Evolutionary conservation across 2,113 vertebrate species (phyloP).

Genomic region (Candoia aspera): DNA sequence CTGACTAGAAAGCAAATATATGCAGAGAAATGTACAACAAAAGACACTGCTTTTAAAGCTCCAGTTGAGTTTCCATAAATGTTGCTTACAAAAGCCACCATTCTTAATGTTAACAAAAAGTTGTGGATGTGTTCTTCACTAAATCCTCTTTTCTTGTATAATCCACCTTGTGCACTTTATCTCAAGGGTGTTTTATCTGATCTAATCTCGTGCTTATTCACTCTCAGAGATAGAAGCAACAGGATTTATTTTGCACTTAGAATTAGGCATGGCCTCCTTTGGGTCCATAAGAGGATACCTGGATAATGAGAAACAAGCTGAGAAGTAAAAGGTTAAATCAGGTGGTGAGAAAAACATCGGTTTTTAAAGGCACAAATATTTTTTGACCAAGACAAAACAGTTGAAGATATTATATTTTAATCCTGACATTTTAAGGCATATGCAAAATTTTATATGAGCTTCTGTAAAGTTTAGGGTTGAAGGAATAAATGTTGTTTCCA

Average conservation of each 20-base stretch:
- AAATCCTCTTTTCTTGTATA: slow-evolving; percentile 99
- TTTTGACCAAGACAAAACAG: slow-evolving; percentile 59
- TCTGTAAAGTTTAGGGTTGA: slow-evolving; percentile 16
- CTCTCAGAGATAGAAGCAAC: slow-evolving; percentile 82
- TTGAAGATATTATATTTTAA: slow-evolving; percentile 45
- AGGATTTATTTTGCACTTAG: slow-evolving; percentile 94
- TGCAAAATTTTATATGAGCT: background rate
- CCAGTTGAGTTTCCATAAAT: slow-evolving; percentile 93
- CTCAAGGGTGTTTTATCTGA: slow-evolving; percentile 97
- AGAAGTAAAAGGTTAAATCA: slow-evolving; percentile 74
- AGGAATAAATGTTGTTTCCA: slow-evolving; percentile 12
- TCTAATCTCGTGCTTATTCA: slow-evolving; percentile 94
- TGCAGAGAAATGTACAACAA: slow-evolving; percentile 99
- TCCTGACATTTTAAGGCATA: slow-evolving; percentile 49
- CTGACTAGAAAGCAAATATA: slow-evolving; percentile 89
- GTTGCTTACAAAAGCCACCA: slow-evolving; percentile 89
- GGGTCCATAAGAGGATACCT: slow-evolving; percentile 90
- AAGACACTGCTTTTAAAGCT: slow-evolving; percentile 92
- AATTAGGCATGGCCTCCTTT: slow-evolving; percentile 84
- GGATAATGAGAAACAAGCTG: slow-evolving; percentile 84
- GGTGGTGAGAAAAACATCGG: slow-evolving; percentile 62
- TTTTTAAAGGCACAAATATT: slow-evolving; percentile 65
- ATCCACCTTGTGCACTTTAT: slow-evolving; percentile 97
- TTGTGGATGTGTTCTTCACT: slow-evolving; percentile 96
- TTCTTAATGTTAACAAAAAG: slow-evolving; percentile 95